These are phyloP conservation scores for Drosophila rubida DNA, from an alignment of 2,888 invertebrate species.

Conservation along the genomic window DNA sequence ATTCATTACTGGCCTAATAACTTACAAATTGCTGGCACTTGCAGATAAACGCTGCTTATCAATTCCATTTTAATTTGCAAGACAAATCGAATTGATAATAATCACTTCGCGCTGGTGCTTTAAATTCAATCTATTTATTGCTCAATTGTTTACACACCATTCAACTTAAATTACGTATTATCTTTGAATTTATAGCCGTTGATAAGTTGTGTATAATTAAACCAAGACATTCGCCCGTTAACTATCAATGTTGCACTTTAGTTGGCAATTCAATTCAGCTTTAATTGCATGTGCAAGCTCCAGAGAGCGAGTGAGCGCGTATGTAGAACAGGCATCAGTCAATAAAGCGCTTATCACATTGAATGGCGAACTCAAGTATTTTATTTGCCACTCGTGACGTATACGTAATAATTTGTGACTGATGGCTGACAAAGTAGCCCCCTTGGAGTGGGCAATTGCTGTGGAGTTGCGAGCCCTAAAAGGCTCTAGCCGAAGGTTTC, in stretches of 20 bases:
- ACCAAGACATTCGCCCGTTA: not conserved
- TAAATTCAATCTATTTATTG: conserved; percentile 9
- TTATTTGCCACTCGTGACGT: conserved; percentile 59
- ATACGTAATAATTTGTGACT: conserved; percentile 56
- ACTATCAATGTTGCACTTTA: conserved; percentile 20
- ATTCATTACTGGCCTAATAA: not conserved
- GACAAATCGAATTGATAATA: conserved; percentile 14
- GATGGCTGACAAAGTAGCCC: conserved; percentile 14
- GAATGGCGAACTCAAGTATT: conserved; percentile 48
- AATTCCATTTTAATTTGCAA: conserved; percentile 1
- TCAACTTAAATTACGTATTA: conserved; percentile 19
- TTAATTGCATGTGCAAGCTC: conserved; percentile 32
- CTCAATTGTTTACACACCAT: conserved; percentile 10
- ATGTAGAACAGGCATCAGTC: conserved; percentile 49
- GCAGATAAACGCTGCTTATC: conserved; percentile 10
- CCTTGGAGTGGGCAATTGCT: too few relatives aligned
- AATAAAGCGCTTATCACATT: conserved; percentile 45
- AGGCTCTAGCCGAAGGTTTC: conserved; percentile 9
- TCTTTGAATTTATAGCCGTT: not conserved
- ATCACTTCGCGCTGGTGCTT: not conserved
- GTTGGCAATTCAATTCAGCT: conserved; percentile 28
- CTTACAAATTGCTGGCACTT: not conserved
- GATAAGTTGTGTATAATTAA: not conserved
- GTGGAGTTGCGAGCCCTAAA: conserved; percentile 11
- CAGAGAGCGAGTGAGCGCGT: conserved; percentile 13